Base-by-base conservation (phyloP, 92 coral and sea anemone genomes). In the Anthopleura xanthogrammica region DNA sequence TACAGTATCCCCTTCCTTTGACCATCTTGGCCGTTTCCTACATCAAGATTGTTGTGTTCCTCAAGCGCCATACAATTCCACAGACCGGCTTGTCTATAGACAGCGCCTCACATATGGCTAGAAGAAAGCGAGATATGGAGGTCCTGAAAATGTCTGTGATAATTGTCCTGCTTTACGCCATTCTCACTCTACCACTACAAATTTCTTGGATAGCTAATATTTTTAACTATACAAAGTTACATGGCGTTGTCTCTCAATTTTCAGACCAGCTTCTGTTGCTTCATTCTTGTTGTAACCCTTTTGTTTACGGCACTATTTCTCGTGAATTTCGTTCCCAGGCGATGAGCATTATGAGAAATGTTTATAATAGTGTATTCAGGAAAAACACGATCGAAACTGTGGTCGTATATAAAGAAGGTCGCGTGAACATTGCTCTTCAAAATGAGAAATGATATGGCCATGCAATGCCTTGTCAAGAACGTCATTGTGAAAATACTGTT, bases 281-380 rank as follows among this genome's bases (percentile, higher is more conserved):
- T 13, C 78, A 75, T 75, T 41, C 54, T 22, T 75, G 78, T 75
- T 75, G 78, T 42, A 75, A 75, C 46, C 78, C 78, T 17, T 50
- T 75, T 43, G 56, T 75, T 41, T 75, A 75, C 24, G 78, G 78
- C 24, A 40, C 78, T 13, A 75, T 75, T 43, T 75, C 78, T 43
- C 78, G 78, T 20, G 54, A 75, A 42, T 75, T 75, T 75, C 78
- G 78, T 20, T 11, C n/a, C 12, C 78, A 75, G 56, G 54, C 46
- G 8, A 23, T 73, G 14, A 36, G 13, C 46, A 9, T 14, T 11
- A 11, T 54, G 13, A 14, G 17, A 54, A 54, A 54, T 11, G 58
- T 12, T 54, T 54, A 0, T 54, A 46, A 46, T 46, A 13, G 58
- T 54, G 16, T 11, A 54, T 54, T 54, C 16, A 54, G 16, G 58